Evolutionary conservation across 1,140 invertebrate species (phyloP).

Genomic region (fruit fly (Drosophila melanogaster)): Release_6_plus_ISO1_MT NT_037436.4:9495001-9495500

Average conservation of each 20-base stretch:
- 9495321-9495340: constrained; percentile 45
- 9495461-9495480: constrained; percentile 65
- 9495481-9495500: constrained; percentile 66
- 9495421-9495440: constrained; percentile 33
- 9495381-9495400: constrained; percentile 3
- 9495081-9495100: constrained; percentile 45
- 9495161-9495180: constrained; percentile 21
- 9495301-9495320: constrained; percentile 42
- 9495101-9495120: constrained; percentile 52
- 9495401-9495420: constrained; percentile 2
- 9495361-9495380: constrained; percentile 26
- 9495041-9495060: constrained; percentile 63
- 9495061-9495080: constrained; percentile 33
- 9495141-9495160: constrained; percentile 16
- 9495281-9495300: constrained; percentile 33
- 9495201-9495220: constrained; percentile 48
- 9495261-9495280: background rate
- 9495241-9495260: constrained; percentile 68
- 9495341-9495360: constrained; percentile 39
- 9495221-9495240: constrained; percentile 53
- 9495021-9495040: constrained; percentile 57
- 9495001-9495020: constrained; percentile 30
- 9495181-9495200: constrained; percentile 17
- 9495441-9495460: constrained; percentile 59
- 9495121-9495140: constrained; percentile 72